These are phyloP conservation scores for Chamaea fasciata DNA, from an alignment of 2,113 vertebrate genomes.

Conservation along the genomic window DNA sequence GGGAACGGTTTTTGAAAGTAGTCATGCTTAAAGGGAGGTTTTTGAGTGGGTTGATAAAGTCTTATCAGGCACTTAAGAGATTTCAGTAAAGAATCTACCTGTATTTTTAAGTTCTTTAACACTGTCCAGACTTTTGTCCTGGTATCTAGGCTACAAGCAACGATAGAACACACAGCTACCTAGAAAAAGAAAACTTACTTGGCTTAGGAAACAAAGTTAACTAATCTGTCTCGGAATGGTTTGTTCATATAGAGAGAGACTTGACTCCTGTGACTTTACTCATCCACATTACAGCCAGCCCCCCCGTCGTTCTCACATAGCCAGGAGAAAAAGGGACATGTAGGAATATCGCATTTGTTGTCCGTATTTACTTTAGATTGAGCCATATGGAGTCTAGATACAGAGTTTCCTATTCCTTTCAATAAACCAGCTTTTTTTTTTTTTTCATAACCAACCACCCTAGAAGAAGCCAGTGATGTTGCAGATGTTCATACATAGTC, in stretches of 20 bases:
- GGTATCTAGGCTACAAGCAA: not conserved
- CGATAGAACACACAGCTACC: not conserved
- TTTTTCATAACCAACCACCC: not conserved
- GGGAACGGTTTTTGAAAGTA: not conserved
- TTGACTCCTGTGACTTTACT: not conserved
- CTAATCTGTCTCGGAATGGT: rapidly evolving
- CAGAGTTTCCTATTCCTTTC: not conserved
- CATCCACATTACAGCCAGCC: not conserved
- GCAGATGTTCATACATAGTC: not conserved
- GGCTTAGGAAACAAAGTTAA: not conserved
- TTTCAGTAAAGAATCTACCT: not conserved
- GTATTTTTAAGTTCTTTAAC: not conserved
- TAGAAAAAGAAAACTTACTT: not conserved
- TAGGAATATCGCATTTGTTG: not conserved
- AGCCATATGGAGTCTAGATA: not conserved
- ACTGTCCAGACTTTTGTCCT: not conserved
- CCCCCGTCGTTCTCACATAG: not conserved
- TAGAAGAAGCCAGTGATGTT: not conserved
- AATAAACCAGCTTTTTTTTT: not conserved
- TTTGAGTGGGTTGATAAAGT: not conserved
- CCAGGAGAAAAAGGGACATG: not conserved
- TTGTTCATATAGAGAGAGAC: not conserved
- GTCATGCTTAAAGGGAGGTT: not conserved
- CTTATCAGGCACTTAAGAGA: not conserved
- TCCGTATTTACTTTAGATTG: not conserved